Base-by-base conservation (phyloP, 2,888 invertebrate genomes). In the Bhutanitis thaidina region DNA sequence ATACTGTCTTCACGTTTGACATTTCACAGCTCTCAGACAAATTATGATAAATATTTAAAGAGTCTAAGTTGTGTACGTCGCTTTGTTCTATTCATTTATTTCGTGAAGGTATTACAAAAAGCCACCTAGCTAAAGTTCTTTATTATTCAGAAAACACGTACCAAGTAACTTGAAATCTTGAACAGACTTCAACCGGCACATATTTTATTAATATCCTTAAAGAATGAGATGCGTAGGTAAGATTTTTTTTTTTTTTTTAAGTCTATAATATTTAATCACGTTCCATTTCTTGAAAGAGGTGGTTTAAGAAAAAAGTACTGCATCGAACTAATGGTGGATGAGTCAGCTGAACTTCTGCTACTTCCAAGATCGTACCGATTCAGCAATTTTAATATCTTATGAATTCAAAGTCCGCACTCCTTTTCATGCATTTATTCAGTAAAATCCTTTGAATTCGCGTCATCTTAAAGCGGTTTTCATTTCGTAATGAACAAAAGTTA, bases 11-110 rank as follows among this genome's bases (percentile, higher is more conserved):
- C 8, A 59, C 61, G 64, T 57, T 67, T 60, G 53, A 59, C 53
- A 57, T 57, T 67, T 60, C 54, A 59, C 53, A 57, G 57, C 60
- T 59, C 59, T 64, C 60, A 49, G 47, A 43, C 36, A 37, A 36
- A 37, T 13, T 37, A 12, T 36, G 7, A 13, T 37, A 43, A 51
- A 50, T 45, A 43, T 45, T 46, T 41, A 43, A 43, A 9, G 36
- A 30, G 14, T 25, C 34, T 30, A 40, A 45, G 37, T 34, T 36
- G 25, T 40, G 20, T 25, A 32, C 20, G 36, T 13, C 25, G 29
- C 40, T 9, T 12, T 37, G 36, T 43, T 16, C 41, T 30, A 13
- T 49, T 49, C 15, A 43, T 37, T 43, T 49, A 49, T 49, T 49
- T 43, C 8, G 8, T 8, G 8, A 27, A 27, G 27, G 7, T 27